phyloP scores from a whole-genome alignment of 2,888 invertebrate genomes.

The Alentia gelatinosa region DNA sequence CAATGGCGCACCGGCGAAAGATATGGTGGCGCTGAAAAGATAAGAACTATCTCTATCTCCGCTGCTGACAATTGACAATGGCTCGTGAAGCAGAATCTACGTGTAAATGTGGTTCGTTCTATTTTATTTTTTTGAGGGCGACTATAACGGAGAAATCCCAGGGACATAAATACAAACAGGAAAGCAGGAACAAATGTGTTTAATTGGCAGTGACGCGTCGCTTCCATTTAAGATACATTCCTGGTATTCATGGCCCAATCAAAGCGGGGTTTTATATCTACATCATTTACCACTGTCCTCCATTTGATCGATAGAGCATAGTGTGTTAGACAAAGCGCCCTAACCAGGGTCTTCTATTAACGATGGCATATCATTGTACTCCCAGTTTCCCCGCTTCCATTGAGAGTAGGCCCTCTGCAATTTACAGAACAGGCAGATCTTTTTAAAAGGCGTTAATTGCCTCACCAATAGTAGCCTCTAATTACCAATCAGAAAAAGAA shows the following conservation, averaged over 20 bases:
- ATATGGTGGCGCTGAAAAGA: background rate
- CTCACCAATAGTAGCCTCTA: too few relatives aligned
- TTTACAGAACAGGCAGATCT: too few relatives aligned
- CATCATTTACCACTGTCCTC: background rate
- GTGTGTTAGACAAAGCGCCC: background rate
- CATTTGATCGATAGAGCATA: background rate
- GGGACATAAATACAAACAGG: background rate
- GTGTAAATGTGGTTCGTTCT: background rate
- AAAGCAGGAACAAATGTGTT: background rate
- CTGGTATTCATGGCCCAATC: background rate
- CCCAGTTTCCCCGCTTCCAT: background rate
- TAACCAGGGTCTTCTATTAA: background rate
- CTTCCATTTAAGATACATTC: background rate
- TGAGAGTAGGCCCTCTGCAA: background rate
- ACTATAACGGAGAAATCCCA: background rate
- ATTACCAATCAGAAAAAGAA: too few relatives aligned
- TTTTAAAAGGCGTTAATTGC: too few relatives aligned
- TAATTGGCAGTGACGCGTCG: background rate
- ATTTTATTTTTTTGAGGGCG: background rate
- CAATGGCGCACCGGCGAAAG: background rate
- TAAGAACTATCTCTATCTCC: background rate
- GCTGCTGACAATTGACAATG: background rate
- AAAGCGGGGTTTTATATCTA: background rate
- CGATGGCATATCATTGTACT: background rate
- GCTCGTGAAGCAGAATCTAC: background rate